Evolutionary conservation across 1,140 invertebrate species (phyloP).

Genomic region (Stegodyphus dumicola): DNA sequence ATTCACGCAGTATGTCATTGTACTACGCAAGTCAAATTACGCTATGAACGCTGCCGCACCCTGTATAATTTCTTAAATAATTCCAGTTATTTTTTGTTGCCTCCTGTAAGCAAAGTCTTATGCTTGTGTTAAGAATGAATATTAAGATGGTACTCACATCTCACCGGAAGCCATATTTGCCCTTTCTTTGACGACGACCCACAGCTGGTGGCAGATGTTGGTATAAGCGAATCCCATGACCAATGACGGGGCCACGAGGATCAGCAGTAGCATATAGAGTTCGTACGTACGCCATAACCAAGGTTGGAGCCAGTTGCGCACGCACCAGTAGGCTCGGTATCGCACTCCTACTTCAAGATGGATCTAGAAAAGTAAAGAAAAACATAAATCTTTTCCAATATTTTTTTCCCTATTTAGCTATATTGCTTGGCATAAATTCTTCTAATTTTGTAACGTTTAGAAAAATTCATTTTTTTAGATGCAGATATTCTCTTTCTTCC

Average conservation of each 20-base stretch:
- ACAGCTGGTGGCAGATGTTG: conserved; percentile 77
- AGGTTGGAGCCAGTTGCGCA: conserved; percentile 71
- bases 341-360: conserved; percentile 72
- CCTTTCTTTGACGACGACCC: conserved; percentile 66
- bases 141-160: conserved; percentile 35
- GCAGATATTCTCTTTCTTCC: no score
- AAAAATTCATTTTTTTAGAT: no score
- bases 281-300: conserved; percentile 74
- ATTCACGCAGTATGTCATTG: no score
- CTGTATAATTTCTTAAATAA: no score
- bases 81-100: no score
- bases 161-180: conserved; percentile 62
- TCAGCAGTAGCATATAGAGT: conserved; percentile 76
- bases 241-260: conserved; percentile 75
- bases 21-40: no score
- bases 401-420: no score
- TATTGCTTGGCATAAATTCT: no score
- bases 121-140: background rate
- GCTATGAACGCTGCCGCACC: no score
- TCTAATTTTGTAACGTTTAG: no score
- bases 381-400: background rate
- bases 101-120: no score
- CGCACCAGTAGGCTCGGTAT: conserved; percentile 74
- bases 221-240: conserved; percentile 78
- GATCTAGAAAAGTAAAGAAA: conserved; percentile 68